These are phyloP conservation scores for Aurelia coerulea DNA, from an alignment of 30 jellyfish, hydroid and myxozoan species.

Conservation along the genomic window DNA sequence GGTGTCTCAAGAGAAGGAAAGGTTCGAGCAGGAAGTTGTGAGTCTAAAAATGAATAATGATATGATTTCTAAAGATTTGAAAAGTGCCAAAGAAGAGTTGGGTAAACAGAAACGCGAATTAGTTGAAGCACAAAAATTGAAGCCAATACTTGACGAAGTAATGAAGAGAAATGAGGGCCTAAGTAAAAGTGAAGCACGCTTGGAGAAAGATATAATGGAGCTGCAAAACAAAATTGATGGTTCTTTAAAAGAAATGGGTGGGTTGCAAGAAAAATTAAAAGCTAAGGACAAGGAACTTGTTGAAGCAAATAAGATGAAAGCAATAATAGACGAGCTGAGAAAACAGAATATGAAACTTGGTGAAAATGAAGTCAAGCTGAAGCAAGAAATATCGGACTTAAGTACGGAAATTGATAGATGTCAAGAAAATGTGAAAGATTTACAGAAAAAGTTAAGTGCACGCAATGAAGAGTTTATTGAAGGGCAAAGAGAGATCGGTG, in stretches of 20 bases:
- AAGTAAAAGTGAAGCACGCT: background rate
- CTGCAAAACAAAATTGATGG: background rate
- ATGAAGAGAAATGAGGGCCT: background rate
- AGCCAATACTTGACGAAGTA: background rate
- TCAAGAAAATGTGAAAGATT: background rate
- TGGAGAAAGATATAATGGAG: background rate
- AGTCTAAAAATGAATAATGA: background rate
- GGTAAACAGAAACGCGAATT: background rate
- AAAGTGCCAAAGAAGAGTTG: background rate
- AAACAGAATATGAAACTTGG: background rate
- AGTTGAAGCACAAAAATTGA: background rate
- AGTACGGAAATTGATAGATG: background rate
- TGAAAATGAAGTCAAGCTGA: background rate
- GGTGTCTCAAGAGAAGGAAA: background rate
- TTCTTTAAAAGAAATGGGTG: constrained; percentile 24
- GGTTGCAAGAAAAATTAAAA: background rate
- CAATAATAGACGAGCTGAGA: background rate
- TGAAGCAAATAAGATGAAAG: background rate
- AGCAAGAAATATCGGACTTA: background rate
- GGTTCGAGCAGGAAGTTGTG: background rate
- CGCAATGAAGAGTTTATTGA: constrained; percentile 50
- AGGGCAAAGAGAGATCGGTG: constrained; percentile 32
- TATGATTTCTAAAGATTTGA: background rate
- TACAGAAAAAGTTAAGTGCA: constrained; percentile 20
- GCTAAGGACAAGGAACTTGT: background rate